phyloP scores from a whole-genome alignment of 2,888 invertebrate genomes.

The Chrysomela aeneicollis region DNA sequence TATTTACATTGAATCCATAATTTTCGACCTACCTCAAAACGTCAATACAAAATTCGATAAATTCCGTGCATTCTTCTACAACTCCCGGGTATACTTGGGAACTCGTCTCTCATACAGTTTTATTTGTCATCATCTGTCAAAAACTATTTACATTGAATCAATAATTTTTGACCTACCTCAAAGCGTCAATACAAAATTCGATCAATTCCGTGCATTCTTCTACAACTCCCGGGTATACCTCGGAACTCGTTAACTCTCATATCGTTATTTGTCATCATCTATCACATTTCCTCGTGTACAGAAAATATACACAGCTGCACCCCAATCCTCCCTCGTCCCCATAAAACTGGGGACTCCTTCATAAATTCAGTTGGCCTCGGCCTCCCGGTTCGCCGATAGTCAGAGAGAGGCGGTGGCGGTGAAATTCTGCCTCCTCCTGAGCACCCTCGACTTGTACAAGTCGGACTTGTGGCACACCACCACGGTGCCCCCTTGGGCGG shows the following conservation, averaged over 20 bases:
- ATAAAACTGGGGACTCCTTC: slow-evolving; percentile 55
- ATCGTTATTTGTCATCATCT: neutral
- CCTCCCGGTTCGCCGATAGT: slow-evolving; percentile 61
- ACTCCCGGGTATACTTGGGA: no score
- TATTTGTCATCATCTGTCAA: neutral
- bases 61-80: no score
- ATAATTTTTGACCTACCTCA: neutral
- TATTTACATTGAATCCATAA: neutral
- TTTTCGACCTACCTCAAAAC: no score
- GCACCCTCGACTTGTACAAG: slow-evolving; percentile 66
- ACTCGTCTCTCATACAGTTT: no score
- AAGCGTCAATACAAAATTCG: no score
- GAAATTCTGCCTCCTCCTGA: slow-evolving; percentile 67
- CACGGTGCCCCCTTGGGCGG: slow-evolving; percentile 66
- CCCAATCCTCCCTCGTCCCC: slow-evolving; percentile 35
- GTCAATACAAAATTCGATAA: no score
- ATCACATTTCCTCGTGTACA: neutral
- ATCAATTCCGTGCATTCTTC: no score
- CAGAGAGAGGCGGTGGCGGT: slow-evolving; percentile 74
- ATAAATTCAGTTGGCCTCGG: slow-evolving; percentile 47
- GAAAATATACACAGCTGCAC: neutral
- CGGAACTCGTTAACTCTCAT: no score
- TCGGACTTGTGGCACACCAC: slow-evolving; percentile 70
- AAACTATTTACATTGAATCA: neutral
- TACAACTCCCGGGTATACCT: no score